Percentiles rank a stretch among this genome's conserved stretches.
Conservation (phyloP, 2,888 invertebrate species). For the Baccha elongata region DNA sequence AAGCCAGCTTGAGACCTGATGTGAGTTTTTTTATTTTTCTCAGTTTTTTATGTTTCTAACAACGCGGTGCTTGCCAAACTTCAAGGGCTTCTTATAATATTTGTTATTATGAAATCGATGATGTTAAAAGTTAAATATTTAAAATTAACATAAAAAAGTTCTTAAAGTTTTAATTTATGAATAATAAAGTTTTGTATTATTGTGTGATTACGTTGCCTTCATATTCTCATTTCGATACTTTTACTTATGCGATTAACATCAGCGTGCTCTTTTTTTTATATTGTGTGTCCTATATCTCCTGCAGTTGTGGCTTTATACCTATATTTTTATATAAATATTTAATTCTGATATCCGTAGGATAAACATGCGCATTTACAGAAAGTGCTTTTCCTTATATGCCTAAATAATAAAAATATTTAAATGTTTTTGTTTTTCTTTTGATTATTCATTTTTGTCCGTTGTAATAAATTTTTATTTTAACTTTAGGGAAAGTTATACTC, state of each 20-base stretch:
- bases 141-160: constrained; percentile 11
- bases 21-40: not conserved
- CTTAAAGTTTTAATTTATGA: constrained; percentile 18
- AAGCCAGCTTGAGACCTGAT: constrained; percentile 54
- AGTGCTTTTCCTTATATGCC: constrained; percentile 61
- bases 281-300: constrained; percentile 43
- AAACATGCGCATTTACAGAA: constrained; percentile 69
- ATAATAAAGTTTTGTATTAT: constrained; percentile 41
- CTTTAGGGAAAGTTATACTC: constrained; percentile 57
- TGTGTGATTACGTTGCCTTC: constrained; percentile 53
- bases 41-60: constrained; percentile 1
- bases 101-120: constrained; percentile 10
- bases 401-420: constrained; percentile 68
- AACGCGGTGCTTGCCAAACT: constrained; percentile 41
- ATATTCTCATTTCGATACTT: constrained; percentile 68
- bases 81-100: constrained; percentile 32
- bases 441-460: constrained; percentile 26
- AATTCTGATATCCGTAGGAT: constrained; percentile 67
- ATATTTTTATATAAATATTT: constrained; percentile 25
- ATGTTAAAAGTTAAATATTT: constrained; percentile 31
- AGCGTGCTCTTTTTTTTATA: constrained; percentile 43
- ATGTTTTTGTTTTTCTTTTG: constrained; percentile 47
- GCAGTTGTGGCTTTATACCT: too few relatives aligned
- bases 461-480: constrained; percentile 39
- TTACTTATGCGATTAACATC: constrained; percentile 53